These are phyloP conservation scores for Lasioglossum leucozonium DNA, from an alignment of 2,888 invertebrate genomes.

Conservation along the genomic window DNA sequence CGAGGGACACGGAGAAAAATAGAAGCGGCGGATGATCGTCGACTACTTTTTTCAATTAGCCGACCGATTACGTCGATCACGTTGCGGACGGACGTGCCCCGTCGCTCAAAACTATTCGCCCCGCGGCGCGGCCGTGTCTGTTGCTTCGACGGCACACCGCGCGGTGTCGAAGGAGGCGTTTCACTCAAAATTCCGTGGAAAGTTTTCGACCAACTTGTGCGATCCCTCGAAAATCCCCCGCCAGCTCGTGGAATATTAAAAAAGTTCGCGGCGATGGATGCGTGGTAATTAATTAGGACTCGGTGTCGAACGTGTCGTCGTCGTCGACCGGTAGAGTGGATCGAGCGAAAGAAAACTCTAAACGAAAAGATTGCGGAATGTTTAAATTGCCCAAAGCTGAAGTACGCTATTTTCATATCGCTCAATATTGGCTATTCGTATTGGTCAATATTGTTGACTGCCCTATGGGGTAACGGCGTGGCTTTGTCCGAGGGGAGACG, in stretches of 20 bases:
- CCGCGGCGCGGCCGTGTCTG: not conserved
- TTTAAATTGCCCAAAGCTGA: too few relatives aligned
- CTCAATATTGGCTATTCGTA: too few relatives aligned
- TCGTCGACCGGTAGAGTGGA: too few relatives aligned
- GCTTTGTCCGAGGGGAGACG: too few relatives aligned
- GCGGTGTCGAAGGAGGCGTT: not conserved
- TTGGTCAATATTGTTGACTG: too few relatives aligned
- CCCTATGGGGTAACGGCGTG: too few relatives aligned
- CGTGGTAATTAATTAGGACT: not conserved
- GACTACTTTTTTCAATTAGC: slow-evolving; percentile 40
- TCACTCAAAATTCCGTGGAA: not conserved
- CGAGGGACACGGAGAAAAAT: slow-evolving; percentile 22
- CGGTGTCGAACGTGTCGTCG: not conserved
- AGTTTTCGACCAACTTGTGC: not conserved
- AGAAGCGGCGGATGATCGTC: slow-evolving; percentile 24
- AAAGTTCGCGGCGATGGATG: not conserved
- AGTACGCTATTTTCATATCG: too few relatives aligned
- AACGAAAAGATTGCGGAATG: too few relatives aligned
- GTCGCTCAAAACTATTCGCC: slow-evolving; percentile 12
- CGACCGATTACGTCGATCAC: slow-evolving; percentile 35
- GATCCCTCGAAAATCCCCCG: not conserved
- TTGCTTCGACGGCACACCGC: not conserved
- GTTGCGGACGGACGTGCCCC: not conserved
- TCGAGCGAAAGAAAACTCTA: too few relatives aligned
- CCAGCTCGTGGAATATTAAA: not conserved